These are phyloP conservation scores for Brachionus sp. DNA, from an alignment of 1,140 invertebrate genomes.

Conservation along the genomic window DNA sequence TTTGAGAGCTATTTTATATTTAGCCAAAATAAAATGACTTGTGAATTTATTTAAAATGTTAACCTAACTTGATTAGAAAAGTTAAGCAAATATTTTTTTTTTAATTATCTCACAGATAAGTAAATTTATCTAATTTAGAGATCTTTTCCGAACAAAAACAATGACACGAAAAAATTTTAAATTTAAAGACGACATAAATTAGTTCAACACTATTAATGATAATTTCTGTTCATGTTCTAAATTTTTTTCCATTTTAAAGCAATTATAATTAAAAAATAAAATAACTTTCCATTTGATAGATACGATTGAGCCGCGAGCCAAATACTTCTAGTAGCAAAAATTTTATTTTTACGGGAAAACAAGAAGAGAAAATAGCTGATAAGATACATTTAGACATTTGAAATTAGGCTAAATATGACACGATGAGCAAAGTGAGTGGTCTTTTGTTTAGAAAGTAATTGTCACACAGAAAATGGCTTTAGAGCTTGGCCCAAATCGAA, in stretches of 20 bases:
- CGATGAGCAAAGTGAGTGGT: background rate
- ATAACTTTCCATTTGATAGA: background rate
- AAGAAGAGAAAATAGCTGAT: constrained; percentile 32
- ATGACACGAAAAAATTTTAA: constrained; percentile 13
- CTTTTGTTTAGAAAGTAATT: background rate
- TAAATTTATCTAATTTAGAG: background rate
- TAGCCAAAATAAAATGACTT: background rate
- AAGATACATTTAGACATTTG: constrained; percentile 37
- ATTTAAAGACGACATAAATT: background rate
- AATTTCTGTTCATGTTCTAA: constrained; percentile 31
- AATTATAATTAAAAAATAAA: constrained; percentile 22
- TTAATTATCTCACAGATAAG: constrained; percentile 12
- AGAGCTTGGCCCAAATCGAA: background rate
- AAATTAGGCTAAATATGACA: constrained; percentile 39
- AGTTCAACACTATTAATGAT: constrained; percentile 29
- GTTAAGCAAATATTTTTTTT: background rate
- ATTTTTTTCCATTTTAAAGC: constrained; percentile 20
- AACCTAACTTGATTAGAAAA: background rate
- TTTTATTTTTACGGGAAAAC: constrained; percentile 37
- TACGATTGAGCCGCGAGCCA: background rate
- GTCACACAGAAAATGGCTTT: constrained; percentile 21
- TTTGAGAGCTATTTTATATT: too few species aligned
- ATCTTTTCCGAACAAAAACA: constrained; percentile 1
- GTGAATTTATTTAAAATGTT: background rate
- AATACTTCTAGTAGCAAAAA: background rate